Conservation (phyloP, 2,888 invertebrate genomes). For the Cheilosia vernalis region DNA sequence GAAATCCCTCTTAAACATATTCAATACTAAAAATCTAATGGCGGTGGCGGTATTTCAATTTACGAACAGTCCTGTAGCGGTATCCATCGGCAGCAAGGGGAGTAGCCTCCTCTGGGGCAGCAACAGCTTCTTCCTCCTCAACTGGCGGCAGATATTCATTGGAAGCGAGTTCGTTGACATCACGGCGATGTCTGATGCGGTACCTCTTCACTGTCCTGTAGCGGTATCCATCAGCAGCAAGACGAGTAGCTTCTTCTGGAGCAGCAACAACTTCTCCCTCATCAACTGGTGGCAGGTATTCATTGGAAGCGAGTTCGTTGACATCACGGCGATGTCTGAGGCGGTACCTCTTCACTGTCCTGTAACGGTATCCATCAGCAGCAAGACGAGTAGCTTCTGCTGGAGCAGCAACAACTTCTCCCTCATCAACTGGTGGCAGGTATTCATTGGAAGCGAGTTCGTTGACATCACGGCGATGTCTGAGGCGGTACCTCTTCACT, state of each 20-base stretch:
- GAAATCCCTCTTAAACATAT: too few species aligned
- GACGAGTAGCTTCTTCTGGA: constrained; percentile 11
- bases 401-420: too few species aligned
- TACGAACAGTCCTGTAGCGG: too few species aligned
- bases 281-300: constrained; percentile 76
- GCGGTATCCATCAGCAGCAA: constrained; percentile 49
- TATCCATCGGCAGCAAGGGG: constrained; percentile 79
- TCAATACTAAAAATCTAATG: too few species aligned
- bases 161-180: constrained; percentile 41
- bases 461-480: too few species aligned
- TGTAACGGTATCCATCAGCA: too few species aligned
- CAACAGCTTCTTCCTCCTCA: constrained; percentile 46
- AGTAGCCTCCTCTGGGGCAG: constrained; percentile 45
- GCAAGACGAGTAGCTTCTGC: too few species aligned
- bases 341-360: constrained; percentile 77
- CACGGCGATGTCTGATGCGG: constrained; percentile 49
- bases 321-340: constrained; percentile 78
- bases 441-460: too few species aligned
- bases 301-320: constrained; percentile 76
- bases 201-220: constrained; percentile 44
- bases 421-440: too few species aligned
- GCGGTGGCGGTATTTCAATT: too few species aligned
- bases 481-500: too few species aligned
- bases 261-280: constrained; percentile 57
- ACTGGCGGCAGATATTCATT: constrained; percentile 60